Conservation (phyloP, 1,140 invertebrate species). For the Eupristina koningsbergeri region DNA sequence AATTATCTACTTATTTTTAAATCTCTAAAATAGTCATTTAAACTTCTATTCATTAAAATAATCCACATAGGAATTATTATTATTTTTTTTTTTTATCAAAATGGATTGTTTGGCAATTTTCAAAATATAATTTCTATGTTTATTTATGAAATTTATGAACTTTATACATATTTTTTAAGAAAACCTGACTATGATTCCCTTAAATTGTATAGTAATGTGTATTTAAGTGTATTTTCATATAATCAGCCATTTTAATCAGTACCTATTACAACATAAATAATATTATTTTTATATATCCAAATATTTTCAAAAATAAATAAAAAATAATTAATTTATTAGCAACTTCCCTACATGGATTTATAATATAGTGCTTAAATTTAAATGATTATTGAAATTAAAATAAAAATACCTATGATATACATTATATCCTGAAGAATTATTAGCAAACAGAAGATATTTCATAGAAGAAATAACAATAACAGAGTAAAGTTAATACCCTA, state of each 20-base stretch:
- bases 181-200: background rate
- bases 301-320: background rate
- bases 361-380: background rate
- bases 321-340: background rate
- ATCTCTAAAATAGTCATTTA: background rate
- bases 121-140: background rate
- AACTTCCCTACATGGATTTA: background rate
- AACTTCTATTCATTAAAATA: background rate
- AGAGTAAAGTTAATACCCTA: background rate
- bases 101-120: no score
- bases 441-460: background rate
- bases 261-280: background rate
- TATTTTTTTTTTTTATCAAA: no score
- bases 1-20: background rate
- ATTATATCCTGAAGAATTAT: background rate
- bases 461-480: background rate
- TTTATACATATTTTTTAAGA: background rate
- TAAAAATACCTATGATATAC: background rate
- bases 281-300: background rate
- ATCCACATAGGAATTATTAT: background rate
- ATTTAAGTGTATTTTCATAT: background rate
- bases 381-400: background rate
- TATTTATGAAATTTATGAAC: background rate
- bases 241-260: background rate
- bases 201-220: no score